These are phyloP conservation scores for Mesocentrotus franciscanus DNA, from an alignment of 53 echinoderm and acorn worm genomes.

Conservation along the genomic window DNA sequence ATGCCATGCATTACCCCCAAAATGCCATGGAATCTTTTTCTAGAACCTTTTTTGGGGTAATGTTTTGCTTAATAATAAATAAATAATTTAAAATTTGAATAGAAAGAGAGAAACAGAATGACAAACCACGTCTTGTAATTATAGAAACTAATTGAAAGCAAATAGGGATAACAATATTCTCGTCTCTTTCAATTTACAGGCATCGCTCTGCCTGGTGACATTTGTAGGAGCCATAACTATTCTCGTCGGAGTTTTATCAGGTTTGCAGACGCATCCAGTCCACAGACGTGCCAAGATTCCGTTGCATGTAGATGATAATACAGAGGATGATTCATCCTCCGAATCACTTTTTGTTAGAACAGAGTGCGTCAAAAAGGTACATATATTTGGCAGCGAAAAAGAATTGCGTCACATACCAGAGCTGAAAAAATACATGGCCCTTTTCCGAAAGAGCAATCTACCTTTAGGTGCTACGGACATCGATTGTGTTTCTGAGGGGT, in stretches of 20 bases:
- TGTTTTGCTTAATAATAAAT: too few species aligned
- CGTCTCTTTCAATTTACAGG: background rate
- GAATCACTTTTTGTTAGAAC: background rate
- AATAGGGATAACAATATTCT: background rate
- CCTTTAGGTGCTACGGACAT: constrained; percentile 10
- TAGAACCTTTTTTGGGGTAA: too few species aligned
- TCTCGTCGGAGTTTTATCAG: background rate
- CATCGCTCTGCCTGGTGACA: background rate
- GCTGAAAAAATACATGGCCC: background rate
- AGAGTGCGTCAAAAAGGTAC: constrained; percentile 39
- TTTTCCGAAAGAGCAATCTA: background rate
- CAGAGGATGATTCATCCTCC: background rate
- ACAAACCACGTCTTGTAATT: too few species aligned
- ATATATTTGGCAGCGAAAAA: constrained; percentile 22
- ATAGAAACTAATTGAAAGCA: too few species aligned
- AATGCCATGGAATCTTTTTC: too few species aligned
- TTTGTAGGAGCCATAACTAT: background rate
- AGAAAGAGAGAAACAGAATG: too few species aligned
- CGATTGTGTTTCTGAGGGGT: constrained; percentile 34
- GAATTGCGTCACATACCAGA: constrained; percentile 45
- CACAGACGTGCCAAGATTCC: background rate
- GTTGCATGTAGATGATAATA: background rate
- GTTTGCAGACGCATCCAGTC: background rate
- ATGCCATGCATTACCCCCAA: too few species aligned
- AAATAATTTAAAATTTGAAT: too few species aligned